These are phyloP conservation scores for Gambusia holbrooki DNA, from an alignment of 2,113 vertebrate species.

Conservation along the genomic window DNA sequence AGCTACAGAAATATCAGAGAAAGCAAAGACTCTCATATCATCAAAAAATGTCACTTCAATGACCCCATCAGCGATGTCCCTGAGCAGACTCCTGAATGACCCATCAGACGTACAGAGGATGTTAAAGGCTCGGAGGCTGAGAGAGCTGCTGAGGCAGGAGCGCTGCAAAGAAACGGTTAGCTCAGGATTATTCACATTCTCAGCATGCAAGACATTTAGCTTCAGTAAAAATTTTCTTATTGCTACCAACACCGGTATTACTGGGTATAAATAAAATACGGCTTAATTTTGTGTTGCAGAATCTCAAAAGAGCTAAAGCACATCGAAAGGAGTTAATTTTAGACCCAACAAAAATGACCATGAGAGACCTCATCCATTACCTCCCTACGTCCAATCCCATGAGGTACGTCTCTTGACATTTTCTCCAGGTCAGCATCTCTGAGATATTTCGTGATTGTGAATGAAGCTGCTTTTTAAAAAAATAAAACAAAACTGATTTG, in stretches of 20 bases:
- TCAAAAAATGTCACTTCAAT: slow-evolving; percentile 28
- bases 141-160: slow-evolving; percentile 90
- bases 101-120: slow-evolving; percentile 87
- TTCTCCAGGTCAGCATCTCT: background rate
- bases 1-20: slow-evolving; percentile 63
- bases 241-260: background rate
- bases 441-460: background rate
- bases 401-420: slow-evolving; percentile 83
- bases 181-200: background rate
- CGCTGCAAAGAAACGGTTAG: slow-evolving; percentile 88
- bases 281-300: slow-evolving; percentile 73
- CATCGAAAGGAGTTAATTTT: slow-evolving; percentile 77
- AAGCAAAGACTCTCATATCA: slow-evolving; percentile 67
- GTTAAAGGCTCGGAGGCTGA: slow-evolving; percentile 88
- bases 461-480: background rate
- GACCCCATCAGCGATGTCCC: slow-evolving; percentile 33
- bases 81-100: slow-evolving; percentile 82
- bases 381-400: slow-evolving; percentile 92
- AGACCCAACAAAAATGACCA: slow-evolving; percentile 96
- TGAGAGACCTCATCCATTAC: slow-evolving; percentile 97
- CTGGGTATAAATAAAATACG: background rate
- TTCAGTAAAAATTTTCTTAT: background rate
- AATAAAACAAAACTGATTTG: background rate
- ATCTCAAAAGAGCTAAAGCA: slow-evolving; percentile 71
- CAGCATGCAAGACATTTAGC: background rate